Conservation (phyloP, 2,888 invertebrate genomes). For the Amblyteles armatorius region DNA sequence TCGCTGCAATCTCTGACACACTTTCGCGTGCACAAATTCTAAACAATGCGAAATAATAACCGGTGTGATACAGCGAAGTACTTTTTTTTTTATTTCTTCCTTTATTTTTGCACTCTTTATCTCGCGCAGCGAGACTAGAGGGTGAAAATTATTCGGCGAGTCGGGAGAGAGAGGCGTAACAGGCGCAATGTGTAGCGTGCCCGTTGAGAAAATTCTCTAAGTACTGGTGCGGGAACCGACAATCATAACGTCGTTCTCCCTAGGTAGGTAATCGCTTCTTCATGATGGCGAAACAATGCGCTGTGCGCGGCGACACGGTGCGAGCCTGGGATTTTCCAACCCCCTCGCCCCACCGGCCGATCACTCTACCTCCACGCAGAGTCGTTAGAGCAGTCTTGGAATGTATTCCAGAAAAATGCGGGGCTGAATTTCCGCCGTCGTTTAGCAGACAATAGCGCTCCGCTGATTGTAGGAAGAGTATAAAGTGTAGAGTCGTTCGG, state of each 20-base stretch:
- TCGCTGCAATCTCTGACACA: conserved; percentile 40
- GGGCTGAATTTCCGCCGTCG: neutral
- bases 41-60: conserved; percentile 60
- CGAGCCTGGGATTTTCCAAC: neutral
- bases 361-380: neutral
- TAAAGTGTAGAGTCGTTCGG: neutral
- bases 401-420: conserved; percentile 8
- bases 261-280: conserved; percentile 67
- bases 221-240: conserved; percentile 64
- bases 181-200: conserved; percentile 45
- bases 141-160: conserved; percentile 61
- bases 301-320: conserved; percentile 18
- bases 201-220: conserved; percentile 55
- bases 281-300: conserved; percentile 67
- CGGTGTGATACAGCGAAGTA: conserved; percentile 18
- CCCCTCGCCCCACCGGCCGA: neutral
- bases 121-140: conserved; percentile 20
- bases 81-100: conserved; percentile 3
- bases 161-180: conserved; percentile 30
- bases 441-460: neutral
- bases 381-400: conserved; percentile 1
- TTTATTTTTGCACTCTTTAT: conserved; percentile 43
- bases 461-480: neutral
- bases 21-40: conserved; percentile 52
- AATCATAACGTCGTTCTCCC: conserved; percentile 63